These are phyloP conservation scores for Chromoteleia sp. DNA, from an alignment of 2,888 invertebrate species.

Conservation along the genomic window DNA sequence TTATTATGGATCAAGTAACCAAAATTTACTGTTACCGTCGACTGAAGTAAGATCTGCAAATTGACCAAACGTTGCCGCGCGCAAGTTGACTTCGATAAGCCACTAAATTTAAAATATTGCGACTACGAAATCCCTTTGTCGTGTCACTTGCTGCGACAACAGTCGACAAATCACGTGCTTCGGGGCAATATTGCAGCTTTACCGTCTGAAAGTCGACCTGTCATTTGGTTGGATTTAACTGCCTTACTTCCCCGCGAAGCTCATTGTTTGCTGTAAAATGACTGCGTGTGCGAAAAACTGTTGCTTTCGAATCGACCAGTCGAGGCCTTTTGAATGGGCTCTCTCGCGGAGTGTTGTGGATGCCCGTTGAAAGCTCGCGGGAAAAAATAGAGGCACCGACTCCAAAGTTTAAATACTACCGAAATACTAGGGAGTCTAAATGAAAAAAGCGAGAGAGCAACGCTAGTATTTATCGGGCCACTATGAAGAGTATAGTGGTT, in stretches of 20 bases:
- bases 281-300: conserved; percentile 66
- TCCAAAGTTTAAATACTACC: not conserved
- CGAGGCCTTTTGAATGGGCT: conserved; percentile 58
- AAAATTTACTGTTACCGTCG: no score
- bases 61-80: no score
- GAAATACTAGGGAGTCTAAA: no score
- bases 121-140: conserved; percentile 23
- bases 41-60: no score
- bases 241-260: conserved; percentile 40
- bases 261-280: conserved; percentile 55
- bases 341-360: conserved; percentile 56
- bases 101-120: conserved; percentile 19
- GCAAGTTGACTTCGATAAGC: no score
- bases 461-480: not conserved
- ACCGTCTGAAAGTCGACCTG: conserved; percentile 42
- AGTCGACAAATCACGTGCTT: conserved; percentile 17
- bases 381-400: not conserved
- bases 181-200: conserved; percentile 47
- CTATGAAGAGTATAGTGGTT: not conserved
- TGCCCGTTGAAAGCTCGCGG: conserved; percentile 40
- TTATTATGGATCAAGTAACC: no score
- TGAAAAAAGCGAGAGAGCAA: conserved; percentile 5
- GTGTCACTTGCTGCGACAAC: conserved; percentile 30
- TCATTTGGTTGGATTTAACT: conserved; percentile 60
- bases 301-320: conserved; percentile 61